These are phyloP conservation scores for Ficedula albicollis DNA, from an alignment of 2,797 vertebrate genomes.

Conservation along the genomic window DNA sequence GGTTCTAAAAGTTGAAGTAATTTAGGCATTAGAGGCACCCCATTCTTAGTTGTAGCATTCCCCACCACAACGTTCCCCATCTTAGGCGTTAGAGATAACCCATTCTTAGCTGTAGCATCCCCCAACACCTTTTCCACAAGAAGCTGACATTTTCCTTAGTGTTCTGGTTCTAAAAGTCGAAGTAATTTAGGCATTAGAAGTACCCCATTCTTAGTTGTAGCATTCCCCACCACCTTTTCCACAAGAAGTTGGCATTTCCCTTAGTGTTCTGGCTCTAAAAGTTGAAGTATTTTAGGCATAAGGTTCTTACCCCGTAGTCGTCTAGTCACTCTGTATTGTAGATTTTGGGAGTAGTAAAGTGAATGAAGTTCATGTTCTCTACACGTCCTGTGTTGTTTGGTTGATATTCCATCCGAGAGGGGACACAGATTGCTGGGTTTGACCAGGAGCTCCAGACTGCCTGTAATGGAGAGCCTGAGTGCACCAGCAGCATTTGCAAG, in stretches of 20 bases:
- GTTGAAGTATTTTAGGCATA: neutral
- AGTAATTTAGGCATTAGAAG: no score
- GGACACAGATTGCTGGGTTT: neutral
- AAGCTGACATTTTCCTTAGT: neutral
- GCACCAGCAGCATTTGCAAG: neutral
- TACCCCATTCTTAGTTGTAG: accelerated
- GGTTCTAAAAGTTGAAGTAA: neutral
- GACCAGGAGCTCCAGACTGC: accelerated
- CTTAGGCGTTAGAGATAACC: neutral
- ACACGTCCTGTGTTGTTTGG: accelerated
- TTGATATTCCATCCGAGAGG: accelerated
- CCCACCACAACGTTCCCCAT: no score
- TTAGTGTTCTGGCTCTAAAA: neutral
- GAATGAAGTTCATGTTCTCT: neutral
- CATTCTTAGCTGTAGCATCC: accelerated
- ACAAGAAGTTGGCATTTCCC: neutral
- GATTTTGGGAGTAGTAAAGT: neutral
- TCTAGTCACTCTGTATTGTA: neutral
- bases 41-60: accelerated
- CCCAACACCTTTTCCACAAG: accelerated
- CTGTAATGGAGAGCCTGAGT: neutral
- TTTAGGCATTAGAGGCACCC: neutral
- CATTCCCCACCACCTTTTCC: accelerated
- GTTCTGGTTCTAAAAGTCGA: neutral
- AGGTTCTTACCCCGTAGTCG: neutral